A percentile compares a stretch with the other conserved stretches of the same genome.
These are phyloP conservation scores for Morus bassanus DNA, from an alignment of 2,797 vertebrate species.

Conservation along the genomic window DNA sequence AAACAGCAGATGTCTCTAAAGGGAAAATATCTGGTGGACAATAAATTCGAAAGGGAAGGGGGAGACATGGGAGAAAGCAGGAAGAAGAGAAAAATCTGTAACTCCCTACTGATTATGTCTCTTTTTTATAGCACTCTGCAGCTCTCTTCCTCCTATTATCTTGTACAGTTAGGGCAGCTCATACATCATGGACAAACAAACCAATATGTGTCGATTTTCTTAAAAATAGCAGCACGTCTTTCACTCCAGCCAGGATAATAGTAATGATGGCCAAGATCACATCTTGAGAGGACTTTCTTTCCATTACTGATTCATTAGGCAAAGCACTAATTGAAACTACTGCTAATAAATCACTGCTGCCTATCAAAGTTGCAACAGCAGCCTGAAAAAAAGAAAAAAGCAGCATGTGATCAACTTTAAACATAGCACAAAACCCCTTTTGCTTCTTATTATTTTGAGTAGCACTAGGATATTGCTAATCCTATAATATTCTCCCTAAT, in stretches of 20 bases:
- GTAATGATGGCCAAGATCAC: not conserved
- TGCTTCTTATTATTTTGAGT: not conserved
- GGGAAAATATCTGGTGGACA: not conserved
- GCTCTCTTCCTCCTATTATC: not conserved
- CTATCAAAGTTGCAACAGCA: constrained; percentile 7
- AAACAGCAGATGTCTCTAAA: not conserved
- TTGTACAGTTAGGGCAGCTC: not conserved
- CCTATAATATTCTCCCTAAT: not conserved
- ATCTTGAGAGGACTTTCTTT: not conserved
- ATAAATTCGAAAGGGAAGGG: not conserved
- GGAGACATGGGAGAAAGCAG: not conserved
- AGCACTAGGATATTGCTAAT: not conserved
- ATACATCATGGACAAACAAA: not conserved
- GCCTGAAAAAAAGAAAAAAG: not conserved
- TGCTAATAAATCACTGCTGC: constrained; percentile 4
- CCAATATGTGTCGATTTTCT: not conserved
- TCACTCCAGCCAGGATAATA: constrained; percentile 18
- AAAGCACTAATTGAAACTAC: constrained; percentile 27
- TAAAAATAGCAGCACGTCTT: constrained; percentile 16
- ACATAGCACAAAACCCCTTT: not conserved
- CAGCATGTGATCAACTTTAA: not conserved
- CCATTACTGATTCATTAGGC: constrained; percentile 7
- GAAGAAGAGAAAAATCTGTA: not conserved
- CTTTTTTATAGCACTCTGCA: not conserved
- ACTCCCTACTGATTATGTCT: not conserved